A percentile compares a stretch with the other conserved stretches of the same genome.
Conservation (phyloP, 2,113 vertebrate genomes). For the Lethenteron camtschaticum region DNA sequence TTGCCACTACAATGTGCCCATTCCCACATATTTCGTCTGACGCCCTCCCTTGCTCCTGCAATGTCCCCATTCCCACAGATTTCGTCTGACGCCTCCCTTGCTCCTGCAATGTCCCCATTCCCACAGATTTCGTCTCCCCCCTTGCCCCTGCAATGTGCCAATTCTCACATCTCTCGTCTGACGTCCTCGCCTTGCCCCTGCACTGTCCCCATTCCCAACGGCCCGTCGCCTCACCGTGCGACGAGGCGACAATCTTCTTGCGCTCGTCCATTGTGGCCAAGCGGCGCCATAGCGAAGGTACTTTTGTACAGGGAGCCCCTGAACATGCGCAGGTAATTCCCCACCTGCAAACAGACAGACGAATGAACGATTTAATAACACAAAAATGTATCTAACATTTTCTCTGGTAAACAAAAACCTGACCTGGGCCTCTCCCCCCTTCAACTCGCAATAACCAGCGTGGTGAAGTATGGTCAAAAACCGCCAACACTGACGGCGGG, state of each 20-base stretch:
- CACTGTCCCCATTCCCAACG: constrained; percentile 12
- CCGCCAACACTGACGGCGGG: no score
- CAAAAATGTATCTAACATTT: no score
- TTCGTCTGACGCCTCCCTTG: not conserved
- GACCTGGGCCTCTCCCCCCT: no score
- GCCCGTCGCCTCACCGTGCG: constrained; percentile 47
- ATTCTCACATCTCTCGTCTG: constrained; percentile 3
- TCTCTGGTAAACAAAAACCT: no score
- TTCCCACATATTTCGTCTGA: no score
- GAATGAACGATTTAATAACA: no score
- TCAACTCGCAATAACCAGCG: no score
- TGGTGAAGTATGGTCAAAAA: no score
- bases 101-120: no score
- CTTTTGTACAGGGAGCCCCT: constrained; percentile 87
- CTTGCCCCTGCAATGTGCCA: no score
- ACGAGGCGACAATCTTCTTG: constrained; percentile 97
- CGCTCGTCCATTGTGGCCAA: constrained; percentile 87
- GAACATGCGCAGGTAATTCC: constrained; percentile 95
- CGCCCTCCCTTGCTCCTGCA: not conserved
- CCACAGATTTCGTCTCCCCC: no score
- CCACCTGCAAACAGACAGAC: constrained; percentile 36
- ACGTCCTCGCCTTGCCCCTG: constrained; percentile 6
- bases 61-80: not conserved
- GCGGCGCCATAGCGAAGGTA: constrained; percentile 82
- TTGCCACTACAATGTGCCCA: no score